phyloP scores from a whole-genome alignment of 1,140 invertebrate genomes.

The Meloidogyne hapla region DNA sequence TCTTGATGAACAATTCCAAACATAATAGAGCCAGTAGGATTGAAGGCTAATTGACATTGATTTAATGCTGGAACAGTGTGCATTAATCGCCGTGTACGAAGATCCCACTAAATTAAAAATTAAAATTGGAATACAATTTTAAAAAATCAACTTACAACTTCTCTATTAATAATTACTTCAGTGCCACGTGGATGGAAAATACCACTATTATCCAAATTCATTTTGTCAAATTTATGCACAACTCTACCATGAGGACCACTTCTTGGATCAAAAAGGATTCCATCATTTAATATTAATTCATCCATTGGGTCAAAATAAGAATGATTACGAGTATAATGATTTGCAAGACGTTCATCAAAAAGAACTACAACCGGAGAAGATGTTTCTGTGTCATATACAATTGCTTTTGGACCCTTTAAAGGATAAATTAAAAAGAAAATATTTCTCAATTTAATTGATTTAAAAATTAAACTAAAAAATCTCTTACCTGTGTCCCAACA shows the following conservation, averaged over 20 bases:
- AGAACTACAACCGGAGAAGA: slow-evolving; percentile 75
- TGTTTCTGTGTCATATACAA: slow-evolving; percentile 83
- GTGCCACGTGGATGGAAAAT: slow-evolving; percentile 92
- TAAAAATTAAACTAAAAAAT: slow-evolving; percentile 67
- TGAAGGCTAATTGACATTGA: slow-evolving; percentile 74
- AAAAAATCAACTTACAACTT: slow-evolving; percentile 65
- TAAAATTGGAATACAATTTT: slow-evolving; percentile 6
- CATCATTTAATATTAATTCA: slow-evolving; percentile 88
- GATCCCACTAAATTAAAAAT: slow-evolving; percentile 82
- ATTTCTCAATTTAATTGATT: too few relatives aligned
- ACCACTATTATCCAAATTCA: slow-evolving; percentile 88
- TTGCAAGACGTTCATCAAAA: slow-evolving; percentile 74
- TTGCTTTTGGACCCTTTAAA: slow-evolving; percentile 65
- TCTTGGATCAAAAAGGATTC: slow-evolving; percentile 90
- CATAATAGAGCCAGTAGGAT: slow-evolving; percentile 68
- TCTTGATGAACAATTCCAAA: slow-evolving; percentile 66
- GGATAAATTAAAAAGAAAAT: slow-evolving; percentile 13
- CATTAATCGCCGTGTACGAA: slow-evolving; percentile 87
- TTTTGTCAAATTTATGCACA: slow-evolving; percentile 95
- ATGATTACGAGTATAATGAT: slow-evolving; percentile 87
- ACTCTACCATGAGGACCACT: slow-evolving; percentile 67
- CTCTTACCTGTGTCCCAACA: slow-evolving; percentile 73
- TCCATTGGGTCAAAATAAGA: slow-evolving; percentile 91
- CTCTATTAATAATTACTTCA: slow-evolving; percentile 69
- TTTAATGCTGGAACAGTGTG: slow-evolving; percentile 87